Evolutionary conservation across 2,797 vertebrate genomes (phyloP).

Genomic region (Pteronotus mesoamericanus): DNA sequence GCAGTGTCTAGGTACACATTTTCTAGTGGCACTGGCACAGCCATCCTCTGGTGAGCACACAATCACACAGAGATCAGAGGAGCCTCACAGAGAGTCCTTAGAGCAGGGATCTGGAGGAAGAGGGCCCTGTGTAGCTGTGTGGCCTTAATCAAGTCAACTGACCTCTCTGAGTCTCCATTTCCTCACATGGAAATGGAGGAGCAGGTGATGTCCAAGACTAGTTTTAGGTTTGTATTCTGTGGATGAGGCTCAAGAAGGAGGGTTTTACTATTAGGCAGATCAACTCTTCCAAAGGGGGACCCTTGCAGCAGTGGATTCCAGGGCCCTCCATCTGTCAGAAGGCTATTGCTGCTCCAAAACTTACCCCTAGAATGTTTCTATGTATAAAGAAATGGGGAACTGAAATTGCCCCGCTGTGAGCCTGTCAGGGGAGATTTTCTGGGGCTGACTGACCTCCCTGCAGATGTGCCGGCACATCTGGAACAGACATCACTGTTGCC

Average conservation of each 20-base stretch:
- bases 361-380: not conserved
- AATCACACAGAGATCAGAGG: not conserved
- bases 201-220: fast-evolving
- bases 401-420: not conserved
- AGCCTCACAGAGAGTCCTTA: not conserved
- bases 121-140: not conserved
- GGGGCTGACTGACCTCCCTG: not conserved
- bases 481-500: not conserved
- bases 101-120: not conserved
- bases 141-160: not conserved
- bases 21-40: not conserved
- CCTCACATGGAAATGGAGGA: not conserved
- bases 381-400: not conserved
- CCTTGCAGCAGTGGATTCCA: not conserved
- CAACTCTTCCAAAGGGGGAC: not conserved
- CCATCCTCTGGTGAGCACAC: not conserved
- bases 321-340: not conserved
- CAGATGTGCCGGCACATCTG: fast-evolving
- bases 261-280: not conserved
- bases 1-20: not conserved
- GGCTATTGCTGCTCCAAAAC: too few species aligned
- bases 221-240: not conserved
- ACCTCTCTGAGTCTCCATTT: not conserved
- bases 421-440: not conserved
- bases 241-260: not conserved